A percentile compares a stretch with the other conserved stretches of the same genome.
These are phyloP conservation scores for Tinea trinotella DNA, from an alignment of 2,888 invertebrate species.

Conservation along the genomic window DNA sequence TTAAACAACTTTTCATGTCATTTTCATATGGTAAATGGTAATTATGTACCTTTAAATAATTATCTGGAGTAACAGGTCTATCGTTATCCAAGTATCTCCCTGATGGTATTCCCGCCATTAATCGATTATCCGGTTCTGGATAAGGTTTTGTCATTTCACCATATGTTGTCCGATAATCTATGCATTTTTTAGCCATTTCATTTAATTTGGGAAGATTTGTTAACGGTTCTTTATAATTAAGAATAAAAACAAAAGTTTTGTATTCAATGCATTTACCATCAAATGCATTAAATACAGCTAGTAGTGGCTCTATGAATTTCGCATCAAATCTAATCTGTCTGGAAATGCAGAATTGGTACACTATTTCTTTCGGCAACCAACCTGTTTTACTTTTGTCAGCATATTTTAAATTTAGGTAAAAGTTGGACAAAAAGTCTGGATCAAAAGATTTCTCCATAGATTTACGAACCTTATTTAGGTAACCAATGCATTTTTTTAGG, in stretches of 20 bases:
- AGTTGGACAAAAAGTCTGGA: conserved; percentile 40
- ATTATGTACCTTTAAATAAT: conserved; percentile 38
- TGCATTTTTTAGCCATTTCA: conserved; percentile 41
- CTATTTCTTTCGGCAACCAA: conserved; percentile 52
- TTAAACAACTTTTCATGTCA: conserved; percentile 42
- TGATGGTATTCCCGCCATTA: conserved; percentile 52
- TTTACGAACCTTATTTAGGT: conserved; percentile 54
- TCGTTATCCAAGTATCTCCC: conserved; percentile 55
- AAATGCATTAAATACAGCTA: conserved; percentile 57
- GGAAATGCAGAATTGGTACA: conserved; percentile 54
- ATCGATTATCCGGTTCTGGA: conserved; percentile 31
- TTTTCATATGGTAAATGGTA: conserved; percentile 47
- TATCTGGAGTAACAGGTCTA: conserved; percentile 44
- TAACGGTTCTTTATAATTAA: conserved; percentile 54
- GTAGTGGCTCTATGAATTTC: conserved; percentile 58
- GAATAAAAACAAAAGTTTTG: conserved; percentile 56
- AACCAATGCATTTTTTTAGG: conserved; percentile 53
- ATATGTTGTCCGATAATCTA: conserved; percentile 53
- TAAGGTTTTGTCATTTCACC: conserved; percentile 51
- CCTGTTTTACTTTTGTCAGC: conserved; percentile 50
- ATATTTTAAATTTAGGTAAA: conserved; percentile 46
- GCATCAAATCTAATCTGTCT: conserved; percentile 57
- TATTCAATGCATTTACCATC: conserved; percentile 59
- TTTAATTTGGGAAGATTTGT: conserved; percentile 50
- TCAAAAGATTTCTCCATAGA: conserved; percentile 37